Evolutionary conservation across 2,797 vertebrate species (phyloP).

Genomic region (Percopsis omiscomaycus): DNA sequence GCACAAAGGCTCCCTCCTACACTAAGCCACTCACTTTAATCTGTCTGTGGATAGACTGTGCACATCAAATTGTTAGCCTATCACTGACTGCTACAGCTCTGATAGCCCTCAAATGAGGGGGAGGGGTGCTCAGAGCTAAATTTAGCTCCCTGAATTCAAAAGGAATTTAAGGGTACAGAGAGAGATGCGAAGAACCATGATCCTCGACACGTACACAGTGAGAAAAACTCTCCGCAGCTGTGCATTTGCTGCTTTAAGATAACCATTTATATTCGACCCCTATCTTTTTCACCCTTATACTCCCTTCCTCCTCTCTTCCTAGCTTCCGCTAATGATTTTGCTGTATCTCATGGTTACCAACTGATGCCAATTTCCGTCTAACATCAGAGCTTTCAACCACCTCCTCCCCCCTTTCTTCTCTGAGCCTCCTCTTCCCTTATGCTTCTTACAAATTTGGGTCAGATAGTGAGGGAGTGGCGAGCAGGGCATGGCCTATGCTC

Average conservation of each 20-base stretch:
- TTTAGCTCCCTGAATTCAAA: conserved; percentile 77
- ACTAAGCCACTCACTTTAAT: conserved; percentile 61
- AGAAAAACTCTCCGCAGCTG: conserved; percentile 12
- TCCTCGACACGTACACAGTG: conserved; percentile 21
- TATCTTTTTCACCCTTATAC: conserved; percentile 7
- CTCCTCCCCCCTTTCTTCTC: conserved; percentile 17
- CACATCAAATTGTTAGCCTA: conserved; percentile 62
- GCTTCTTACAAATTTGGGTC: conserved; percentile 73
- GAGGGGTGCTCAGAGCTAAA: conserved; percentile 65
- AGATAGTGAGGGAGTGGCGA: conserved; percentile 38
- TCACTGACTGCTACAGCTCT: conserved; percentile 65
- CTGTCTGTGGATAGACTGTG: conserved; percentile 40
- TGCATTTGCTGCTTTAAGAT: conserved; percentile 19
- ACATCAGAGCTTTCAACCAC: conserved; percentile 53
- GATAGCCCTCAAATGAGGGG: conserved; percentile 61
- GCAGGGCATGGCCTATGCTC: not conserved
- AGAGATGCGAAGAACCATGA: conserved; percentile 62
- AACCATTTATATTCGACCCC: conserved; percentile 8
- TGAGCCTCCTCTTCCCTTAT: conserved; percentile 31
- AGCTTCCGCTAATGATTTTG: conserved; percentile 39
- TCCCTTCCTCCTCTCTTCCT: conserved; percentile 2
- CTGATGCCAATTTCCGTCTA: conserved; percentile 62
- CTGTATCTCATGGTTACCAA: conserved; percentile 55
- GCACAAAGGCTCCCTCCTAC: conserved; percentile 64
- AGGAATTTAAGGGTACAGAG: conserved; percentile 75